Evolutionary conservation across 2,888 invertebrate genomes (phyloP).

Genomic region (Pollenia labialis): DNA sequence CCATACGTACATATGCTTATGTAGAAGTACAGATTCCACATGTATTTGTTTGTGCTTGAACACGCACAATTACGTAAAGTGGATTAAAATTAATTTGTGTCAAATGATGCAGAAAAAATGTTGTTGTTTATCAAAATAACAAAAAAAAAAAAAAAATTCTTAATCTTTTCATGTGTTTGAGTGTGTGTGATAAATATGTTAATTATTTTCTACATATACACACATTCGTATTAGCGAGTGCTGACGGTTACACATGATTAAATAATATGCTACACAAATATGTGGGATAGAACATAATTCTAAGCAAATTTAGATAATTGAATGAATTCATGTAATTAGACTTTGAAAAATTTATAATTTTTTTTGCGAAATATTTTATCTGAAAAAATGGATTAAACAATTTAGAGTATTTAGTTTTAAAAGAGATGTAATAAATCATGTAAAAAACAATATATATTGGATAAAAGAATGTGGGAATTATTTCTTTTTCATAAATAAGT

Average conservation of each 20-base stretch:
- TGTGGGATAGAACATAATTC: constrained; percentile 47
- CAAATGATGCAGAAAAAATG: constrained; percentile 65
- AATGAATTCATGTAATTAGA: constrained; percentile 23
- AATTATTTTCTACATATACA: not conserved
- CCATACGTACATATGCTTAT: not conserved
- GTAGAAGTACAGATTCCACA: not conserved
- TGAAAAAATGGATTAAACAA: not conserved
- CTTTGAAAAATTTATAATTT: not conserved
- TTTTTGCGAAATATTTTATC: not conserved
- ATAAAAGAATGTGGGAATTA: too few species aligned
- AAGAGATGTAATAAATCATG: not conserved
- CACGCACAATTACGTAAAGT: constrained; percentile 64
- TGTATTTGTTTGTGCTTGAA: constrained; percentile 20
- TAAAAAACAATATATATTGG: too few species aligned
- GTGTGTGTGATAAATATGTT: not conserved
- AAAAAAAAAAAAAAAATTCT: constrained; percentile 5
- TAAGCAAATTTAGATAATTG: constrained; percentile 61
- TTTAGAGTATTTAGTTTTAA: constrained; percentile 3
- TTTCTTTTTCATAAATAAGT: too few species aligned
- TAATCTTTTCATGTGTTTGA: not conserved
- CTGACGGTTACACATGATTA: constrained; percentile 5
- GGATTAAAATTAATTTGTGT: constrained; percentile 67
- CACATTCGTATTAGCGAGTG: not conserved
- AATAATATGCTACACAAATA: constrained; percentile 45
- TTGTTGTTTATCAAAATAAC: constrained; percentile 12